phyloP scores from a whole-genome alignment of 2,113 vertebrate species.

The Morone chrysops region DNA sequence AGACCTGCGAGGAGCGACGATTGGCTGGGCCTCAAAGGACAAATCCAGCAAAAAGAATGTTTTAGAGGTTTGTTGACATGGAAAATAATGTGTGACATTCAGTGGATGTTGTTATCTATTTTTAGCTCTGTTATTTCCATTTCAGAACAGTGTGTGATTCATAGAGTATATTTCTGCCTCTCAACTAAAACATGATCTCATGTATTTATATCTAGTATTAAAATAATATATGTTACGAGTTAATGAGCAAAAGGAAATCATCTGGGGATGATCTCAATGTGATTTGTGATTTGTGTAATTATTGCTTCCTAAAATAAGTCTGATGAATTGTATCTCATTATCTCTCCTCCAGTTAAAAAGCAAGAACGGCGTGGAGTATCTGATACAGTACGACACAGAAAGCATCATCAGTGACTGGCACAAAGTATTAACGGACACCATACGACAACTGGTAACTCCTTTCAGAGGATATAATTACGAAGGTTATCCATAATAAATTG shows the following conservation, averaged over 20 bases:
- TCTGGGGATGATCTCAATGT: background rate
- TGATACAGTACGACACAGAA: constrained; percentile 96
- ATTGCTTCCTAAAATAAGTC: background rate
- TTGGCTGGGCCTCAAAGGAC: constrained; percentile 90
- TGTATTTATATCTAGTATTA: background rate
- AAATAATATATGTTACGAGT: background rate
- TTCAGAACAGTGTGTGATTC: background rate
- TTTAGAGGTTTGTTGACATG: constrained; percentile 84
- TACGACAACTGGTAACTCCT: constrained; percentile 85
- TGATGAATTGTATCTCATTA: background rate
- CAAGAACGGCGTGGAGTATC: constrained; percentile 88
- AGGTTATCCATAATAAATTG: background rate
- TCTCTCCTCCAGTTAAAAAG: constrained; percentile 87
- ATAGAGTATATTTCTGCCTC: background rate
- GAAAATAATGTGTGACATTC: background rate
- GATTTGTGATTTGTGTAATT: background rate
- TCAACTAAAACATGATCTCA: background rate
- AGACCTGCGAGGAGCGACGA: constrained; percentile 87
- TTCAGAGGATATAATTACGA: background rate
- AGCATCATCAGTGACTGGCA: constrained; percentile 93
- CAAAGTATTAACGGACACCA: constrained; percentile 88
- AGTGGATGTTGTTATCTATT: background rate
- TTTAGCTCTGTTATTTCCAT: background rate
- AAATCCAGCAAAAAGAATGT: constrained; percentile 98
- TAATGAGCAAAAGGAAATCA: background rate